A percentile compares a stretch with the other conserved stretches of the same genome.
These are phyloP conservation scores for Oscheius sp. DNA, from an alignment of 2,888 invertebrate genomes.

Conservation along the genomic window DNA sequence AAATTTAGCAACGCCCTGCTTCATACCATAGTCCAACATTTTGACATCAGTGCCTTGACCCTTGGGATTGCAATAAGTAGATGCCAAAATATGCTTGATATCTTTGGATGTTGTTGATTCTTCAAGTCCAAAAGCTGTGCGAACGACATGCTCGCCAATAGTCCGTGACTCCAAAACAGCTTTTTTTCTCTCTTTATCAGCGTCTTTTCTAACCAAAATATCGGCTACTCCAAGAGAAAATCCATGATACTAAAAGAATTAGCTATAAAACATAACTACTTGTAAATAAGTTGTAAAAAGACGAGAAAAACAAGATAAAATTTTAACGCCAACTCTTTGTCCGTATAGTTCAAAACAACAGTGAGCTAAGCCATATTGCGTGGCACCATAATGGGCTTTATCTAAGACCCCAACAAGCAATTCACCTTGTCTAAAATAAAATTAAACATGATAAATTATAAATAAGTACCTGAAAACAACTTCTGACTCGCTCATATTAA, in stretches of 20 bases:
- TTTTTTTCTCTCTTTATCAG: conserved; percentile 78
- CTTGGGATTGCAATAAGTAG: conserved; percentile 66
- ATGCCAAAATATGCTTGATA: conserved; percentile 60
- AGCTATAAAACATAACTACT: too few relatives aligned
- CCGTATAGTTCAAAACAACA: conserved; percentile 95
- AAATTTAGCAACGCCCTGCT: conserved; percentile 81
- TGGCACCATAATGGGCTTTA: conserved; percentile 94
- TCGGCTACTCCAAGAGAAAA: conserved; percentile 95
- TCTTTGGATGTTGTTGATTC: conserved; percentile 72
- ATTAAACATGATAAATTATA: neutral
- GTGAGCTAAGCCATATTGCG: conserved; percentile 91
- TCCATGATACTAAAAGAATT: conserved; percentile 76
- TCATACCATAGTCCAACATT: conserved; percentile 82
- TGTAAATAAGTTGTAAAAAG: conserved; percentile 90
- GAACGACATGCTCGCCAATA: conserved; percentile 73
- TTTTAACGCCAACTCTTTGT: conserved; percentile 81
- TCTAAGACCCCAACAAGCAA: conserved; percentile 90
- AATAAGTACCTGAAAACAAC: conserved; percentile 76
- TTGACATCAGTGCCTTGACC: conserved; percentile 76
- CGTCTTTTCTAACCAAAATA: conserved; percentile 82
- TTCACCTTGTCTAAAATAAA: conserved; percentile 81
- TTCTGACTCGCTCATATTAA: conserved; percentile 85
- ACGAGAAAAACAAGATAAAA: conserved; percentile 89
- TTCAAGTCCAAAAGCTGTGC: conserved; percentile 72
- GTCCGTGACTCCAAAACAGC: conserved; percentile 65